These are phyloP conservation scores for Oxyruncus cristatus DNA, from an alignment of 2,113 vertebrate species.

Conservation along the genomic window DNA sequence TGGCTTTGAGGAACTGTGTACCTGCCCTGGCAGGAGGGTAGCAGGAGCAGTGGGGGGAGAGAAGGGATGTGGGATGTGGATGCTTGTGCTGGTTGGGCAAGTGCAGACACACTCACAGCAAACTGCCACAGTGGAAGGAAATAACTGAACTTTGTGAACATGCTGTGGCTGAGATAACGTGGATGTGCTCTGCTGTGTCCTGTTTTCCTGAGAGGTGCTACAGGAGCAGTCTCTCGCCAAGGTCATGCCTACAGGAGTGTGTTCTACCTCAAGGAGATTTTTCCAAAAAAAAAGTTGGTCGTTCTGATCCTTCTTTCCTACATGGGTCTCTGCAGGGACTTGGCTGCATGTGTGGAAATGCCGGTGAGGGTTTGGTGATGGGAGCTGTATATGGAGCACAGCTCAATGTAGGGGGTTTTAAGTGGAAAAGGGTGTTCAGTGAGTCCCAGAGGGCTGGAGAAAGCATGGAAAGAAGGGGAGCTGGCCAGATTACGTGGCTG, in stretches of 20 bases:
- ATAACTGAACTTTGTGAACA: fast-evolving
- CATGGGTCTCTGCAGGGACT: not conserved
- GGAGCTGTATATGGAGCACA: fast-evolving
- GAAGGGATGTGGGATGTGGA: not conserved
- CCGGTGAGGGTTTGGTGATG: not conserved
- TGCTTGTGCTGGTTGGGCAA: not conserved
- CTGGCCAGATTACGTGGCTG: not conserved
- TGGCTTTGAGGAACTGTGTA: fast-evolving
- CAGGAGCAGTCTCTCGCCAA: not conserved
- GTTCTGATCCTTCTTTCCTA: not conserved
- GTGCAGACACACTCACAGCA: fast-evolving
- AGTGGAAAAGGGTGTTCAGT: fast-evolving
- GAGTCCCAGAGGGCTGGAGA: not conserved
- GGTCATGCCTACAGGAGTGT: no score
- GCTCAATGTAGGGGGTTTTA: fast-evolving
- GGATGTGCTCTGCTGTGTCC: not conserved
- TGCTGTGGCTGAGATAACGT: no score
- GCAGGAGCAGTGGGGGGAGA: not conserved
- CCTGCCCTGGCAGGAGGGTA: no score
- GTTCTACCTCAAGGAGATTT: not conserved
- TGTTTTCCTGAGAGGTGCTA: not conserved
- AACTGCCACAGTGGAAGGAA: not conserved
- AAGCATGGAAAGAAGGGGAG: not conserved
- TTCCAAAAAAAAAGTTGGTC: not conserved
- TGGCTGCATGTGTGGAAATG: fast-evolving